Evolutionary conservation across 2,888 invertebrate genomes (phyloP).

Genomic region (Galerucella calmariensis): DNA sequence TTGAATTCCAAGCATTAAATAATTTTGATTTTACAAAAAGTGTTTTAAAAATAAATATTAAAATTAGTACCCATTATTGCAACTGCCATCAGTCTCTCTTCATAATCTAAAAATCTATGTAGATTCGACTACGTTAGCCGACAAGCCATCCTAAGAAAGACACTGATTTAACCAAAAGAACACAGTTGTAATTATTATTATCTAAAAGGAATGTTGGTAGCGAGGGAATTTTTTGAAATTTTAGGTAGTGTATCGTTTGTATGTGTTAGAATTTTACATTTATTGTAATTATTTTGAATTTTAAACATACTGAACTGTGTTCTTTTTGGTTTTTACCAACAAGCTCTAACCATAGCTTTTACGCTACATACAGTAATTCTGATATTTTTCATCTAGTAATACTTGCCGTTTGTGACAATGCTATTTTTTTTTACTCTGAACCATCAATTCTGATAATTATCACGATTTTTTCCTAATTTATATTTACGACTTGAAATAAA

Average conservation of each 20-base stretch:
- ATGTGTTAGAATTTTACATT: too few species aligned
- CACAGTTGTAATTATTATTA: background rate
- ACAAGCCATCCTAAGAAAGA: constrained; percentile 10
- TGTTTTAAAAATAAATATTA: background rate
- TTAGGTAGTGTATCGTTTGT: too few species aligned
- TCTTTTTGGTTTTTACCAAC: constrained; percentile 7
- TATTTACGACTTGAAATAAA: constrained; percentile 18
- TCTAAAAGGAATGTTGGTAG: too few species aligned
- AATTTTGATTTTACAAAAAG: background rate
- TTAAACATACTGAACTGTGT: background rate
- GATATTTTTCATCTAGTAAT: constrained; percentile 18
- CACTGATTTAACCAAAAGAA: background rate
- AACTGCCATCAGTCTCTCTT: constrained; percentile 45
- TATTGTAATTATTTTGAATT: too few species aligned
- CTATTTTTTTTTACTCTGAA: constrained; percentile 3
- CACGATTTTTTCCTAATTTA: constrained; percentile 33
- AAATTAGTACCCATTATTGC: constrained; percentile 43
- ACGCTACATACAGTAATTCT: constrained; percentile 19
- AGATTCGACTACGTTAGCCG: constrained; percentile 34
- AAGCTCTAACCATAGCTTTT: constrained; percentile 7
- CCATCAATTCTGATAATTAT: constrained; percentile 37
- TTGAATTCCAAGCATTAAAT: background rate
- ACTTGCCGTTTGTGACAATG: constrained; percentile 7
- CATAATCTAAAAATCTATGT: constrained; percentile 40
- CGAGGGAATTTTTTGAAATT: too few species aligned